Percentiles rank a stretch among this genome's conserved stretches.
These are phyloP conservation scores for Octopus bimaculoides DNA, from an alignment of 1,140 invertebrate species.

Conservation along the genomic window DNA sequence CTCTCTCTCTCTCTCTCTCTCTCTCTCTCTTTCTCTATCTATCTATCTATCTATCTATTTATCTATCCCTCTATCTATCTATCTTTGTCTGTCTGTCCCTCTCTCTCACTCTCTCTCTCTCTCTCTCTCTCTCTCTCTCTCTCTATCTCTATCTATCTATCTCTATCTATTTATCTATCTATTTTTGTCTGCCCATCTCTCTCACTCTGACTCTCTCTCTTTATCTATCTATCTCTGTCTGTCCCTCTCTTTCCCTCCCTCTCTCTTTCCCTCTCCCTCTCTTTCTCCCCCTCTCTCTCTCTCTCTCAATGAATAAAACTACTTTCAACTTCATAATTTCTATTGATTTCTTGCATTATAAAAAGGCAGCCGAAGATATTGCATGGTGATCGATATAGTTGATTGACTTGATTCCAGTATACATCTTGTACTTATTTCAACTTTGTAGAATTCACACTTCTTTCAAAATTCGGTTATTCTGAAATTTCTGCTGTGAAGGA, in stretches of 20 bases:
- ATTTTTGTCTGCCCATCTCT: not conserved
- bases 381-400: not conserved
- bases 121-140: constrained; percentile 18
- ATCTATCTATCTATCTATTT: too few relatives aligned
- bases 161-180: constrained; percentile 12
- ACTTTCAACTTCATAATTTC: not conserved
- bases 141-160: constrained; percentile 15
- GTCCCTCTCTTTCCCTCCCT: not conserved
- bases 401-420: not conserved
- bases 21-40: not conserved
- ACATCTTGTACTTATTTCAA: not conserved
- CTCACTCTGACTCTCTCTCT: not conserved
- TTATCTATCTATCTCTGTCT: not conserved
- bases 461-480: not conserved
- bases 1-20: not conserved
- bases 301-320: not conserved
- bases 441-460: not conserved
- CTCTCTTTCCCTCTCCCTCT: not conserved
- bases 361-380: not conserved
- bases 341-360: not conserved
- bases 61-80: not conserved
- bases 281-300: not conserved
- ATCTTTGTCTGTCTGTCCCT: not conserved
- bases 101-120: constrained; percentile 17
- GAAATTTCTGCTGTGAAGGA: not conserved